A percentile compares a stretch with the other conserved stretches of the same genome.
These are phyloP conservation scores for Tachystola acroxantha DNA, from an alignment of 2,888 invertebrate genomes.

Conservation along the genomic window DNA sequence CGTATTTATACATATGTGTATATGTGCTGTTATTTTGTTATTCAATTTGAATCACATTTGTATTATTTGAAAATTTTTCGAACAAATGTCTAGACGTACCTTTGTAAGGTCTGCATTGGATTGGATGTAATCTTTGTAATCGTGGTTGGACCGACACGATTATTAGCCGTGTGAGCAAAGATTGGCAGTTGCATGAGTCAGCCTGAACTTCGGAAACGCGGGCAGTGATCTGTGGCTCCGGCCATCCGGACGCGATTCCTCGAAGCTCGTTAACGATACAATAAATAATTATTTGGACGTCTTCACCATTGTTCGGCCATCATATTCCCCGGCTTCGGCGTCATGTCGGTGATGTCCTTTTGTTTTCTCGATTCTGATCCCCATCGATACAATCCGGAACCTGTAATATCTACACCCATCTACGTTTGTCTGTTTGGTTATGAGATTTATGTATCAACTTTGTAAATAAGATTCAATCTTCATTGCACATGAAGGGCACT, in stretches of 20 bases:
- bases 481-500: too few species aligned
- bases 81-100: too few species aligned
- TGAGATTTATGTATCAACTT: too few species aligned
- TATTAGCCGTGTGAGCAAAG: background rate
- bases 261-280: constrained; percentile 69
- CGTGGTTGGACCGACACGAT: too few species aligned
- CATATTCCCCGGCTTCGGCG: constrained; percentile 49
- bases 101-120: too few species aligned
- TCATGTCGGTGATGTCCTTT: constrained; percentile 35
- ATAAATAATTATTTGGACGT: constrained; percentile 70
- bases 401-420: constrained; percentile 1
- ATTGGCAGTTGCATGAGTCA: constrained; percentile 27
- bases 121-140: too few species aligned
- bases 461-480: too few species aligned
- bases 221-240: constrained; percentile 28
- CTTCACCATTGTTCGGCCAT: constrained; percentile 50
- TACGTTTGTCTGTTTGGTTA: too few species aligned
- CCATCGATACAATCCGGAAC: constrained; percentile 34
- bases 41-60: too few species aligned
- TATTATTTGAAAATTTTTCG: too few species aligned
- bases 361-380: constrained; percentile 36
- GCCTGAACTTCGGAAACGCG: constrained; percentile 13
- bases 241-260: constrained; percentile 44
- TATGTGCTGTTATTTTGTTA: too few species aligned
- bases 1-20: too few species aligned